Evolutionary conservation across 2,113 vertebrate species (phyloP).

Genomic region (Ageneiosus marmoratus): DNA sequence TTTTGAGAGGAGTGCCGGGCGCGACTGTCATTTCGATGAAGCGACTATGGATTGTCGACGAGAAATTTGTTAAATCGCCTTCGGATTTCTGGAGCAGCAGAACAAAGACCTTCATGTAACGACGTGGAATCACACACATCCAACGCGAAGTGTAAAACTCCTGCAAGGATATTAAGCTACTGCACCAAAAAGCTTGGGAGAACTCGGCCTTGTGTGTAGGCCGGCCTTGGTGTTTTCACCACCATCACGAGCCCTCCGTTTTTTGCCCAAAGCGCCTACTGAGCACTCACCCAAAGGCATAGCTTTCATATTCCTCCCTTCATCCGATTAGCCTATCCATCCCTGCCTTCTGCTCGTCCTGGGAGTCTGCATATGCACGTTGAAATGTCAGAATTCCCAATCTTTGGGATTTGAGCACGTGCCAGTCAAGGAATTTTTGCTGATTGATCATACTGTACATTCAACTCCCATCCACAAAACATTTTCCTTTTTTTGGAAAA

Average conservation of each 20-base stretch:
- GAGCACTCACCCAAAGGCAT: constrained; percentile 29
- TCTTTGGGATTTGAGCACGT: constrained; percentile 67
- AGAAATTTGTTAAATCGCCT: constrained; percentile 54
- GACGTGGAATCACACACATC: constrained; percentile 55
- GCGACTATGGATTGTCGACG: constrained; percentile 48
- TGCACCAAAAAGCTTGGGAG: constrained; percentile 60
- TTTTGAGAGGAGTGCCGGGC: constrained; percentile 58
- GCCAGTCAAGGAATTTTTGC: constrained; percentile 67
- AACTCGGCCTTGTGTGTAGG: constrained; percentile 63
- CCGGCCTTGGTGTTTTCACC: constrained; percentile 56
- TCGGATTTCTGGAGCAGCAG: constrained; percentile 50
- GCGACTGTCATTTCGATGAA: constrained; percentile 40
- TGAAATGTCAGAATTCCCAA: constrained; percentile 71
- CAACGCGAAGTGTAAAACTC: constrained; percentile 60
- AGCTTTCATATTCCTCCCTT: constrained; percentile 25
- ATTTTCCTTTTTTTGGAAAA: too few species aligned
- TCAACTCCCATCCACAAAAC: constrained; percentile 56
- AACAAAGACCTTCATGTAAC: constrained; percentile 58
- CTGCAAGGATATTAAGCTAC: constrained; percentile 66
- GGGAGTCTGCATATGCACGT: constrained; percentile 46
- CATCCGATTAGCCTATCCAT: not conserved
- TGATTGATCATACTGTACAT: constrained; percentile 56
- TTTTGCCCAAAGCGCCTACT: constrained; percentile 39
- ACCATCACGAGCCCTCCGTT: constrained; percentile 48
- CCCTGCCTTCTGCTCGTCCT: not conserved